Base-by-base conservation (phyloP, 2,113 vertebrate genomes). In the Istiophorus platypterus region DNA sequence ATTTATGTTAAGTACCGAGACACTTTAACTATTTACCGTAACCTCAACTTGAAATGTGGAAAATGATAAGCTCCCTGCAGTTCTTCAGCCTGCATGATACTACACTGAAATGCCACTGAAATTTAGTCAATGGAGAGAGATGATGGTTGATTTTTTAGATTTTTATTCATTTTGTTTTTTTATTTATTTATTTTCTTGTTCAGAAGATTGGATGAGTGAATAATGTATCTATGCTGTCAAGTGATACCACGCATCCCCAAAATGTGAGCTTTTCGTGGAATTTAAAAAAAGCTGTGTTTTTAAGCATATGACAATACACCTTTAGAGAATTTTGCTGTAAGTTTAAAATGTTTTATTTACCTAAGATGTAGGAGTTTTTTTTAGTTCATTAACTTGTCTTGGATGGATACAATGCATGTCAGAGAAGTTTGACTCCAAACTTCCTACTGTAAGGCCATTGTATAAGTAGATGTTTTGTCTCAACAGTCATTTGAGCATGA, bases 1-100 rank as follows among this genome's bases (percentile, higher is more conserved):
- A 87, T 90, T 86, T 65, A 76, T 87, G 75, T 81, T 85, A 79
- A 85, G 68, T 54, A 76, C 67, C 64, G 72, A 87, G 65, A 84
- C 79, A 80, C 72, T 80, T 88, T 66, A 85, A 76, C 58, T 83
- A 45, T 88, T 89, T 81, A 78, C 81, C 24, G 31, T 75, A 68
- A 81, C 61, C 66, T 81, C 64, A 70, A 75, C 34, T 79, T 87
- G 72, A 84, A 84, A 82, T 70, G 52, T 80, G 77, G 12, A 51
- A 76, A 80, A 70, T 7, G 59, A 88, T 69, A 76, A 70, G 57
- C 72, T 26, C 7, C n/a, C 12, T 10, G 57, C 18, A 37, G 4
- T 57, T 75, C 62, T 52, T 42, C 80, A 27, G 59, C 41, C 41
- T 9, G 1, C 52, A 56, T 26, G 61, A 58, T 72, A 18, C 51